Evolutionary conservation across 2,797 vertebrate genomes (phyloP), one percentile per base, ranked within the genome.

Genomic region (Micrastur ruficollis): DNA sequence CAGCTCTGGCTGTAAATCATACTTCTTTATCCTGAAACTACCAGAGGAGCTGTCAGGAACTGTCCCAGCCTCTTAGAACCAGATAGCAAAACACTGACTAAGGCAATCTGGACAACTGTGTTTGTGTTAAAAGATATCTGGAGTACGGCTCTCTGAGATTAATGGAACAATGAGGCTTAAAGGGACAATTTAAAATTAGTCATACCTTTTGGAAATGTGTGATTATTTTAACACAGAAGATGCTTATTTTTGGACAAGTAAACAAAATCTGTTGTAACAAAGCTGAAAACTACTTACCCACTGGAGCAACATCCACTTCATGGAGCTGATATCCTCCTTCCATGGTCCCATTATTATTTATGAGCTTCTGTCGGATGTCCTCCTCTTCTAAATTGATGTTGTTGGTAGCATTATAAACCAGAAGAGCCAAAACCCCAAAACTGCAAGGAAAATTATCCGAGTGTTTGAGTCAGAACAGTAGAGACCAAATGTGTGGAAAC

Each of bases 381-480:
- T 94, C 95, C 52, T 98, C 98, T 56, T 98, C 97, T 93, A 99
- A 98, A 97, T 80, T 98, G 88, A 97, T 62, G 32, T 98, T 98
- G 70, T 98, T 98, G 90, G 98, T 98, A 94, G 98, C 91, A 73
- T 97, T 98, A 89, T 99, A 98, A 93, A 98, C 97, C 86, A 99
- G 97, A 97, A 99, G 98, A 27, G 98, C 99, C 90, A 97, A 98
- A 89, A 98, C 98, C 29, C 27, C 50, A 93, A 98, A 98, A 72
- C 99, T 99, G 95, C 49, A 90, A 96, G 95, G 73, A 95, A 97
- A 73, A 97, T 92, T 46, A 92, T 42, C 34, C 3, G 9, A 82
- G 32, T 65, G 34, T 78, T 93, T 94, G 78, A 95, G 92, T 92
- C 71, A 95, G 92, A 92, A 86, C 29, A 92, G 52, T 29, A 91